Percentiles rank a stretch among this genome's conserved stretches.
Evolutionary conservation across 2,888 invertebrate genomes (phyloP).

Genomic region (Crossocerus cetratus): DNA sequence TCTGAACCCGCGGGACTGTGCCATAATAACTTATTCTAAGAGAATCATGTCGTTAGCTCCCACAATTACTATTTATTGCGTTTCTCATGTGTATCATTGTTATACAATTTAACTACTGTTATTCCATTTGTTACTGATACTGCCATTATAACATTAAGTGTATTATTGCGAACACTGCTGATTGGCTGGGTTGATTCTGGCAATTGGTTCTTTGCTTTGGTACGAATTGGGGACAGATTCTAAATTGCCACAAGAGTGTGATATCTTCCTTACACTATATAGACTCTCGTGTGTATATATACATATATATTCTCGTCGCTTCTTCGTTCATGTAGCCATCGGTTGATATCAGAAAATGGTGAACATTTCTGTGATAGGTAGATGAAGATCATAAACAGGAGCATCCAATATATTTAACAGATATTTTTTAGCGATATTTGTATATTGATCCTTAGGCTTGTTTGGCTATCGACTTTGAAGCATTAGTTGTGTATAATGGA

Average conservation of each 20-base stretch:
- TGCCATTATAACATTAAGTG: constrained; percentile 67
- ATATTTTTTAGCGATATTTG: constrained; percentile 56
- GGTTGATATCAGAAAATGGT: constrained; percentile 53
- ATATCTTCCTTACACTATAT: constrained; percentile 48
- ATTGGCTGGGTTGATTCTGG: constrained; percentile 47
- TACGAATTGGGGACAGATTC: constrained; percentile 30
- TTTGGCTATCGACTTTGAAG: constrained; percentile 44
- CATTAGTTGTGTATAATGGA: constrained; percentile 26
- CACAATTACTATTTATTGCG: constrained; percentile 57
- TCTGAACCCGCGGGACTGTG: constrained; percentile 61
- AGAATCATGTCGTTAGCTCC: constrained; percentile 53
- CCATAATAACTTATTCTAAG: constrained; percentile 59
- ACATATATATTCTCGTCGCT: constrained; percentile 37
- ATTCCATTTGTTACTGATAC: constrained; percentile 68
- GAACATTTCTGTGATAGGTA: constrained; percentile 71
- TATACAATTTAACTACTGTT: constrained; percentile 66
- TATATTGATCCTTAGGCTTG: constrained; percentile 45
- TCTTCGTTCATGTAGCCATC: constrained; percentile 50
- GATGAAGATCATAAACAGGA: constrained; percentile 53
- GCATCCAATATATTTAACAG: constrained; percentile 51
- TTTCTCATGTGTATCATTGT: constrained; percentile 62
- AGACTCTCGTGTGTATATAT: constrained; percentile 36
- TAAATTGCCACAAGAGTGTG: constrained; percentile 52
- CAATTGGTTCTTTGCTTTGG: constrained; percentile 52
- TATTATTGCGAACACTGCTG: constrained; percentile 48